Percentiles rank a stretch among this genome's conserved stretches.
Evolutionary conservation across 2,888 invertebrate genomes (phyloP).

Genomic region (Platycheirus rosarum): DNA sequence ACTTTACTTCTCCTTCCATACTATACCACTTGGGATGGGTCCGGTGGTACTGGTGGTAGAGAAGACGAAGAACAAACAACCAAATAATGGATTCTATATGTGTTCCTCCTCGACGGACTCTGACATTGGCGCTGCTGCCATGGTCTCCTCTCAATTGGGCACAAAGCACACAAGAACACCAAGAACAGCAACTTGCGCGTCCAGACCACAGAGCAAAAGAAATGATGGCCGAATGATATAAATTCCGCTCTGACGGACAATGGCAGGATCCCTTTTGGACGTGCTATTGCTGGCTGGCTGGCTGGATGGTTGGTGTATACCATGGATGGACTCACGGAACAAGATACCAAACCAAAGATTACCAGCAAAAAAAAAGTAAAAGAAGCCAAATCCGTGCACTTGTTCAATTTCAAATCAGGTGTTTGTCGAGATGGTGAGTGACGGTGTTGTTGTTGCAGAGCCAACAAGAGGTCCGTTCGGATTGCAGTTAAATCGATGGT

Average conservation of each 20-base stretch:
- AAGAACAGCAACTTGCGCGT: neutral
- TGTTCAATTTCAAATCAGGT: constrained; percentile 70
- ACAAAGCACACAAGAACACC: constrained; percentile 34
- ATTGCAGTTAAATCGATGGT: constrained; percentile 40
- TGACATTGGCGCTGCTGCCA: constrained; percentile 68
- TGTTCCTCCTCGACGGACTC: constrained; percentile 57
- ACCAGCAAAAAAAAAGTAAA: constrained; percentile 59
- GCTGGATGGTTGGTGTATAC: constrained; percentile 8
- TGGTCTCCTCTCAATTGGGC: constrained; percentile 59
- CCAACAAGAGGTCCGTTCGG: too few relatives aligned
- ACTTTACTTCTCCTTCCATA: neutral
- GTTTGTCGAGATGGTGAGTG: constrained; percentile 30
- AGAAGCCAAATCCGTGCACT: constrained; percentile 72
- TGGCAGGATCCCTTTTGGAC: constrained; percentile 68
- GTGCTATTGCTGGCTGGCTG: constrained; percentile 6
- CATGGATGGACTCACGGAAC: constrained; percentile 70
- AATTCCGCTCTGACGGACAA: constrained; percentile 69
- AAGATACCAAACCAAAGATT: constrained; percentile 67
- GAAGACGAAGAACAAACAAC: constrained; percentile 55
- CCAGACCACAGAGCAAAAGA: constrained; percentile 42
- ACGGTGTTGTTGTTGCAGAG: constrained; percentile 16
- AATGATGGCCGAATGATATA: constrained; percentile 71
- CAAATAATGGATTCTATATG: constrained; percentile 72
- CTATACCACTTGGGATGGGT: neutral
- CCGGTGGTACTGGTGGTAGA: neutral